phyloP scores from a whole-genome alignment of 2,888 invertebrate species.

The Morpho helenor region DNA sequence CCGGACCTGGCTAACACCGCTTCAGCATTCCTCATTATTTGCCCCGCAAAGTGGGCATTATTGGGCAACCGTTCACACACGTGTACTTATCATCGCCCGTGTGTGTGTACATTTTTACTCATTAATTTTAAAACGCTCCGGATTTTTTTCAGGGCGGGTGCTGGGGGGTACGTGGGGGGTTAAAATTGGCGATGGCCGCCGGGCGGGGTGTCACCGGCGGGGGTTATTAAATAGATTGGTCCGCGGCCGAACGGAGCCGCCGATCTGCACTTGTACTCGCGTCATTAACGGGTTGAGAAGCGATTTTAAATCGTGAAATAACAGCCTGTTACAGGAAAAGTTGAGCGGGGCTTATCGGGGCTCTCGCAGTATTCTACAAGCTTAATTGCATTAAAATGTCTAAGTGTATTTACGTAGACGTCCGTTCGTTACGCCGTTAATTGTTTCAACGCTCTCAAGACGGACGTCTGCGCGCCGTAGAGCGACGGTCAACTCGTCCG shows the following conservation, averaged over 20 bases:
- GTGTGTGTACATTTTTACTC: conserved; percentile 80
- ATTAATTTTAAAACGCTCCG: conserved; percentile 81
- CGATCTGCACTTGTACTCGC: conserved; percentile 79
- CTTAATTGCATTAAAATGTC: conserved; percentile 69
- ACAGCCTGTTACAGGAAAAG: conserved; percentile 78
- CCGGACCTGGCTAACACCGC: conserved; percentile 29
- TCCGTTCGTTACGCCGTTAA: conserved; percentile 28
- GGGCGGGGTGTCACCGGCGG: conserved; percentile 78
- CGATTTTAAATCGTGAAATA: conserved; percentile 78
- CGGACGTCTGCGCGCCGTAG: conserved; percentile 25
- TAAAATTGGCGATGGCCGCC: conserved; percentile 78
- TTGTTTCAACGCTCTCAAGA: conserved; percentile 28
- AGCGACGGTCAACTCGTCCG: conserved; percentile 32
- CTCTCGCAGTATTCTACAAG: conserved; percentile 60
- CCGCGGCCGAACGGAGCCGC: conserved; percentile 79
- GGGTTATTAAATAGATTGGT: conserved; percentile 81
- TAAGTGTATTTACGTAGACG: conserved; percentile 36
- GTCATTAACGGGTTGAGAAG: conserved; percentile 79
- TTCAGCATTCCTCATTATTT: conserved; percentile 41
- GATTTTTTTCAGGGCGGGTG: conserved; percentile 79
- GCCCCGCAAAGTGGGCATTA: conserved; percentile 56
- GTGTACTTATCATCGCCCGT: conserved; percentile 59
- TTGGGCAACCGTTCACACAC: conserved; percentile 61
- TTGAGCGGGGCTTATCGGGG: conserved; percentile 72
- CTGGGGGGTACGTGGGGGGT: conserved; percentile 67